These are phyloP conservation scores for Aramus guarauna DNA, from an alignment of 2,113 vertebrate genomes.

Conservation along the genomic window DNA sequence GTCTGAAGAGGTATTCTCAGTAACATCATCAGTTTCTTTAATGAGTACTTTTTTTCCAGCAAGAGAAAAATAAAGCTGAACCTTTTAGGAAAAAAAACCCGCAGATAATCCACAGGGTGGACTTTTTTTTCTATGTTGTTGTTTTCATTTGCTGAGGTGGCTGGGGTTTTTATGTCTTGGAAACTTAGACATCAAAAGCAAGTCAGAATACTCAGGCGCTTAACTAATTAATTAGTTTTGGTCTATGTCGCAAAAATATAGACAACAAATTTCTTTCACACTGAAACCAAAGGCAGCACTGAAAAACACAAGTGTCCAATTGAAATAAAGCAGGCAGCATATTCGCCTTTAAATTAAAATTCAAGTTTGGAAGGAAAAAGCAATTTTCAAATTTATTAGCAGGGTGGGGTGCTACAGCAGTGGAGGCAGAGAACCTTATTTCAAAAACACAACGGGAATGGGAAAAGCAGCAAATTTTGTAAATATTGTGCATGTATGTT, in stretches of 20 bases:
- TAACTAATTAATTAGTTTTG: constrained; percentile 42
- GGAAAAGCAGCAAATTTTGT: neutral
- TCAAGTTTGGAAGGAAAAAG: neutral
- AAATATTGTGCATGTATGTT: neutral
- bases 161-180: neutral
- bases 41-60: neutral
- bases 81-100: neutral
- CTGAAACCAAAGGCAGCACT: neutral
- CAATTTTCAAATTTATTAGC: neutral
- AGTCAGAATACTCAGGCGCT: neutral
- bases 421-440: constrained; percentile 40
- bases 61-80: neutral
- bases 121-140: neutral
- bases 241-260: constrained; percentile 19
- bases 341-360: neutral
- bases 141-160: constrained; percentile 8
- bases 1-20: neutral
- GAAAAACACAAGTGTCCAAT: neutral
- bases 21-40: constrained; percentile 9
- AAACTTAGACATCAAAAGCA: constrained; percentile 29
- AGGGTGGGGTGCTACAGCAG: neutral
- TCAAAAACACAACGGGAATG: constrained; percentile 55
- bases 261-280: neutral
- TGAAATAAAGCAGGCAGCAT: neutral
- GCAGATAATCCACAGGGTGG: constrained; percentile 7